Evolutionary conservation across 2,888 invertebrate species (phyloP).

Genomic region (Tenthredo distinguenda): DNA sequence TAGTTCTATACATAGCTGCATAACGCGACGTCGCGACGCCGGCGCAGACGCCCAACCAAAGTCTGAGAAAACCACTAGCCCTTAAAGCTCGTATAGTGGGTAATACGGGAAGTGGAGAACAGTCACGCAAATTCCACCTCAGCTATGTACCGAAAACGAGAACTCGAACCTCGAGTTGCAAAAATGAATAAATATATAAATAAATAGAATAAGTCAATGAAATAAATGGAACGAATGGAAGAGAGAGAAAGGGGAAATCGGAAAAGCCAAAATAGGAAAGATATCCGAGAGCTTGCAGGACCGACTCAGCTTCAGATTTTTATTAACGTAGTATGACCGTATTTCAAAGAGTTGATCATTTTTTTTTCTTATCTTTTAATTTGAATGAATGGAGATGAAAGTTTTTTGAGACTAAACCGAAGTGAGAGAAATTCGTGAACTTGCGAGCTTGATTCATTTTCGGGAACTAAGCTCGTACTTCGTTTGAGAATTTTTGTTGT

Average conservation of each 20-base stretch:
- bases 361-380: not conserved
- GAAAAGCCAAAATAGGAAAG: not conserved
- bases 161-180: not conserved
- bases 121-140: conserved; percentile 20
- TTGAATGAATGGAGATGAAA: no score
- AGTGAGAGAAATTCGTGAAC: not conserved
- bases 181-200: not conserved
- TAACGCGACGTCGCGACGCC: conserved; percentile 62
- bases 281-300: not conserved
- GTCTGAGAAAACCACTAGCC: conserved; percentile 5
- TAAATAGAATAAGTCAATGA: no score
- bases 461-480: not conserved
- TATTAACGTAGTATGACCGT: not conserved
- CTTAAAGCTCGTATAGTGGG: not conserved
- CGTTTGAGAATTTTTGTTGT: not conserved
- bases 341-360: not conserved
- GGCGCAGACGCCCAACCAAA: conserved; percentile 66
- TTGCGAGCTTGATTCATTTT: not conserved
- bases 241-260: not conserved
- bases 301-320: not conserved
- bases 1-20: conserved; percentile 66
- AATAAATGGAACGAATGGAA: not conserved
- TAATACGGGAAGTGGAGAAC: not conserved
- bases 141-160: not conserved
- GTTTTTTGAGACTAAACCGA: not conserved